Base-by-base conservation (phyloP, 2,888 invertebrate genomes). In the Phyllotreta striolata region DNA sequence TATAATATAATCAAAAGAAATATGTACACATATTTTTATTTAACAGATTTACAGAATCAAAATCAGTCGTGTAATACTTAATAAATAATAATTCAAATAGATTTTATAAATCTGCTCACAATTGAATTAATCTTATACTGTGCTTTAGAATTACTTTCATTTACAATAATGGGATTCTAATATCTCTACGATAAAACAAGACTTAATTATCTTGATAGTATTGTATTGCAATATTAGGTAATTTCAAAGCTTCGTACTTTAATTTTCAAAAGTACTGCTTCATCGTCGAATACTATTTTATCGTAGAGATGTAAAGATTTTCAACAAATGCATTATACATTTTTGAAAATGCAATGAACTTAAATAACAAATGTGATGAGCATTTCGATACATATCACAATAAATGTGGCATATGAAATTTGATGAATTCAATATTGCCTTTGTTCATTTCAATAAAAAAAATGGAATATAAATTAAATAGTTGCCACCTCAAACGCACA, bases 301-400 rank as follows among this genome's bases (percentile, higher is more conserved):
- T 24, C 24, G 24, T 24, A 52, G 38, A 12, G 38, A 37, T 24
- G 24, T 24, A 24, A 24, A 24, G 24, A 24, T 24, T 24, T 24
- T 24, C 24, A 24, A 24, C 24, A 24, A 24, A 24, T 24, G 2
- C n/a, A 10, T 38, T 39, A 9, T 37, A 14, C 14, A 35, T 14
- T 43, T 57, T 39, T 38, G 55, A 63, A 59, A 60, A 64, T 63
- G 43, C 24, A 24, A 24, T 58, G 58, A 63, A 63, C 60, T 54
- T 39, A 54, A 37, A 46, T 54, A 56, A 41, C 62, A 74, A 70
- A 70, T 76, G 77, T 77, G 76, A 79, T 78, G 79, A 79, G 79
- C 79, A 79, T 79, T 78, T 76, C 76, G 74, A 76, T 73, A 77
- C 74, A 77, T 79, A 80, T 80, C 79, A 80, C 79, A 80, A 78